Evolutionary conservation across 1,140 invertebrate genomes (phyloP), one percentile per base, ranked within the genome.

Genomic region (Venustaconcha ellipsiformis): DNA sequence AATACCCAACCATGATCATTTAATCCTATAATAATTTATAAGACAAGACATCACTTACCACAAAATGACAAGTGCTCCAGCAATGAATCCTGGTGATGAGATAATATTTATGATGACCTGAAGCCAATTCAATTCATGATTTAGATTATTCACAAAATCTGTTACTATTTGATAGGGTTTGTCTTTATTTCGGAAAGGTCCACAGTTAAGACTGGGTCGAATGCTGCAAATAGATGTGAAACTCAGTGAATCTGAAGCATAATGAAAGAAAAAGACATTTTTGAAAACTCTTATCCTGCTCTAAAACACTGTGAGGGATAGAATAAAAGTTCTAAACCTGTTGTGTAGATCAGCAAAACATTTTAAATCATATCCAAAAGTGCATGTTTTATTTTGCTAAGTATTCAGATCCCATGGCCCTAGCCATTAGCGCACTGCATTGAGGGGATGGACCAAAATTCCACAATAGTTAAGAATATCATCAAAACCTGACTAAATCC

Each of bases 191-290:
- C 74, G 60, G 78, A 82, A 88, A 15, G 86, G 87, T 20, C 86
- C 87, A 83, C 86, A 88, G 1, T 15, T 67, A 14, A 14, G 57
- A 30, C 86, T 87, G 14, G 87, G 85, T 64, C 78, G 69, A n/a
- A 86, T 68, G 65, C 86, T 88, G 74, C 67, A 80, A 76, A 59
- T 18, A 59, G 20, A 30, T 59, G n/a, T 58, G 75, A 65, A 23
- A 17, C 58, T 15, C 62, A 62, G 17, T 23, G 56, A 26, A 68
- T 48, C 11, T 69, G 37, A 30, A 72, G 67, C n/a, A 67, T 14
- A 56, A 12, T 17, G 4, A 56, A 8, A 57, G 64, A 37, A 57
- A 20, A 68, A 15, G 14, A n/a, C 14, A 8, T 73, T 14, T 26
- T n/a, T 17, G 3, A 59, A 57, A 66, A 5, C 17, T 14, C 30